These are phyloP conservation scores for Leucopsar rothschildi DNA, from an alignment of 2,113 vertebrate genomes.

Conservation along the genomic window DNA sequence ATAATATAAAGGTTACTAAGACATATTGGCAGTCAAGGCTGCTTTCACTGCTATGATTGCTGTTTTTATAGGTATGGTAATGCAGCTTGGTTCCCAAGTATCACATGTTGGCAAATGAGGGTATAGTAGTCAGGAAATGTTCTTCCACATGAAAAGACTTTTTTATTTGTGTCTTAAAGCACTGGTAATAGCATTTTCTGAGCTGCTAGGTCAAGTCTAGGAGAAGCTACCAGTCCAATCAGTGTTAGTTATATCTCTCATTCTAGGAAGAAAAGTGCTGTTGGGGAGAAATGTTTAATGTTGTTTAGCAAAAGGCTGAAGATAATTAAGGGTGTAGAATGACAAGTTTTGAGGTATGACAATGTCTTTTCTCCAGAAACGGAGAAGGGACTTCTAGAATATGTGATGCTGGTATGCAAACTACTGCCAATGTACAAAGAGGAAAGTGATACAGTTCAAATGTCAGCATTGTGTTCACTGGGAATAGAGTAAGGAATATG, in stretches of 20 bases:
- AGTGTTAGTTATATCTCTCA: neutral
- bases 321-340: neutral
- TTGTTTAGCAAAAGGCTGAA: neutral
- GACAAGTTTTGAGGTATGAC: neutral
- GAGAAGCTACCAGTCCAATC: neutral
- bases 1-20: constrained; percentile 23
- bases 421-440: neutral
- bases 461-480: neutral
- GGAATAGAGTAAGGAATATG: neutral
- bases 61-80: constrained; percentile 5
- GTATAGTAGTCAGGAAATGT: neutral
- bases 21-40: constrained; percentile 18
- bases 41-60: neutral
- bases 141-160: neutral
- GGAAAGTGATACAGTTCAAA: neutral
- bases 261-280: neutral
- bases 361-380: neutral
- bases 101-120: neutral
- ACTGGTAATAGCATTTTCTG: neutral
- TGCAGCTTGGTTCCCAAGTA: neutral
- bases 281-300: neutral
- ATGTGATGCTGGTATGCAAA: neutral
- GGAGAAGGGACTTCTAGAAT: neutral
- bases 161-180: neutral
- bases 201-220: neutral